Evolutionary conservation across 1,140 invertebrate species (phyloP).

Genomic region (Drosophila nigrodunni): DNA sequence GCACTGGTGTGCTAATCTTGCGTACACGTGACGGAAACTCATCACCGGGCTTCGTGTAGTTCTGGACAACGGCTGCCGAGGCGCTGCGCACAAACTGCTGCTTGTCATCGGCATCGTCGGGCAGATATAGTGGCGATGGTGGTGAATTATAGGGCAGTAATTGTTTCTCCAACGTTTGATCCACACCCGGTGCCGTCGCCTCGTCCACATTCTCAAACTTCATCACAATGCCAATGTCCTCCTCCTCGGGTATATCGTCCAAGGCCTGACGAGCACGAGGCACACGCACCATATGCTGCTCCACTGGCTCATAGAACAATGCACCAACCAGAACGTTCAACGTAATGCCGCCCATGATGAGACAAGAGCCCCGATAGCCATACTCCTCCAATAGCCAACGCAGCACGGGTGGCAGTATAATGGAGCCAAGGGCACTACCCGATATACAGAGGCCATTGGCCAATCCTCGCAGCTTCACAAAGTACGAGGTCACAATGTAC

Average conservation of each 20-base stretch:
- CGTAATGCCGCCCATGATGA: slow-evolving; percentile 93
- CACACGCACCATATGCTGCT: slow-evolving; percentile 90
- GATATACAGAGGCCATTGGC: slow-evolving; percentile 96
- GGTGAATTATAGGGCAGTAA: slow-evolving; percentile 67
- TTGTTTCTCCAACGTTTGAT: slow-evolving; percentile 53
- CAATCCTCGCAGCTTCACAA: slow-evolving; percentile 91
- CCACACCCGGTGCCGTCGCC: slow-evolving; percentile 68
- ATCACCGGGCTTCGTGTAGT: slow-evolving; percentile 68
- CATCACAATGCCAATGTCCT: slow-evolving; percentile 82
- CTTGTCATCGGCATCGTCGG: slow-evolving; percentile 70
- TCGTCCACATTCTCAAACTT: slow-evolving; percentile 83
- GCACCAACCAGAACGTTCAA: slow-evolving; percentile 94
- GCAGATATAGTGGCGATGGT: slow-evolving; percentile 66
- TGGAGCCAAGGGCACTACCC: slow-evolving; percentile 92
- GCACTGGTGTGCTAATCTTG: slow-evolving; percentile 86
- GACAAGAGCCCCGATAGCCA: slow-evolving; percentile 91
- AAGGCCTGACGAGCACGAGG: slow-evolving; percentile 74
- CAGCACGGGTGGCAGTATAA: slow-evolving; percentile 91
- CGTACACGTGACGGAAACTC: slow-evolving; percentile 84
- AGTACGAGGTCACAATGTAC: slow-evolving; percentile 96
- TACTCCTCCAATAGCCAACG: slow-evolving; percentile 89
- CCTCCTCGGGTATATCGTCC: slow-evolving; percentile 81
- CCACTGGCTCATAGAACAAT: slow-evolving; percentile 92
- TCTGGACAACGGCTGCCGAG: slow-evolving; percentile 85
- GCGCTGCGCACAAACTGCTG: slow-evolving; percentile 85